Evolutionary conservation across 2,113 vertebrate genomes (phyloP), one percentile per base, ranked within the genome.

Genomic region (Gymnarchus niloticus): DNA sequence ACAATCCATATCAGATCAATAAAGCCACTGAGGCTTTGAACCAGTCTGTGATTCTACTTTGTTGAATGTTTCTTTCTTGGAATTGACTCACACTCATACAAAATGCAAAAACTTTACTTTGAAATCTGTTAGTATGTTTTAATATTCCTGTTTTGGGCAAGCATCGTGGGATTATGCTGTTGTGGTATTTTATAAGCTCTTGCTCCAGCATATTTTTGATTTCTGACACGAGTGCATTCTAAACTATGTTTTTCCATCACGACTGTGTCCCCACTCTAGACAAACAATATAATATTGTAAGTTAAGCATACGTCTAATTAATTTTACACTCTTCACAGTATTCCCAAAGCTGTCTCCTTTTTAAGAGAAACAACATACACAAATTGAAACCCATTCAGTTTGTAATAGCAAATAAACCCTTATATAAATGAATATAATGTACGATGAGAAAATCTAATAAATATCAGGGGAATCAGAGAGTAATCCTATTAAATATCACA

Each of bases 401-500:
- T 92, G 90, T 88, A 90, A 91, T 89, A 91, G 88, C 93, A 92
- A 90, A 54, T 19, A 52, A n/a, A 19, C 51, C 12, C 49, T 12
- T 21, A 21, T 17, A 41, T 77, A 41, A 9, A 44, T 77, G 14
- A 41, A 44, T 44, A 21, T n/a, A 92, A n/a, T 91, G 92, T 92
- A 92, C 90, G 90, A 88, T 7, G 86, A 51, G 25, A 59, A 85
- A 90, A 91, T 91, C 87, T 89, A 92, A 92, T 92, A 92, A 92
- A 93, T 92, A 91, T 92, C 89, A 88, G 89, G 90, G 87, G 86
- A 89, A 87, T 88, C 85, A 25, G 85, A 88, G 90, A 90, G 90
- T 93, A 93, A 94, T 93, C 92, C 92, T 92, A 92, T 93, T 93
- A 92, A 90, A 91, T 91, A 93, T 93, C 92, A 94, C 93, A 92